Conservation (phyloP, 2,888 invertebrate genomes). For the Formica aserva region DNA sequence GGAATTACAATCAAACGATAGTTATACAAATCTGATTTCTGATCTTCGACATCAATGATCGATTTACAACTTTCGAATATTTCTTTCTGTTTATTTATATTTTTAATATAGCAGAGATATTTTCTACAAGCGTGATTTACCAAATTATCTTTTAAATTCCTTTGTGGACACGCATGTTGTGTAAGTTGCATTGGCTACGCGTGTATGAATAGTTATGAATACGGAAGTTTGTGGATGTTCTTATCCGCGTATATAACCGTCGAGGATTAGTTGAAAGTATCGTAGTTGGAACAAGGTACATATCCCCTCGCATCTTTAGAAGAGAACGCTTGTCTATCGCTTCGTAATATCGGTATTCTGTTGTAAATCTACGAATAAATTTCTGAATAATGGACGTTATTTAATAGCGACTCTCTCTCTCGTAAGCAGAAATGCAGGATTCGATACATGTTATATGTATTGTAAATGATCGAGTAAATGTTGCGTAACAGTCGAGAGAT, state of each 20-base stretch:
- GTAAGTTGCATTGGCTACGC: slow-evolving; percentile 2
- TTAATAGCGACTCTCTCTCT: slow-evolving; percentile 20
- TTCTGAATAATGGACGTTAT: slow-evolving; percentile 52
- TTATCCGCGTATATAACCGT: slow-evolving; percentile 22
- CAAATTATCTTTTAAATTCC: slow-evolving; percentile 22
- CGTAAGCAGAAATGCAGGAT: slow-evolving; percentile 19
- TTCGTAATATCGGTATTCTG: slow-evolving; percentile 45
- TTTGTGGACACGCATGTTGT: background rate
- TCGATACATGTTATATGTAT: slow-evolving; percentile 36
- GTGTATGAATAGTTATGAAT: slow-evolving; percentile 40
- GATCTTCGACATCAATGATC: background rate
- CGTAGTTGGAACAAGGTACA: slow-evolving; percentile 41
- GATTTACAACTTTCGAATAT: background rate
- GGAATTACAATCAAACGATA: background rate
- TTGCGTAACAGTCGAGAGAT: slow-evolving; percentile 29
- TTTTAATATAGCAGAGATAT: background rate
- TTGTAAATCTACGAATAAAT: slow-evolving; percentile 46
- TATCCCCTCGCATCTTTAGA: slow-evolving; percentile 25
- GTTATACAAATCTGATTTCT: background rate
- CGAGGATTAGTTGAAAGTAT: slow-evolving; percentile 36
- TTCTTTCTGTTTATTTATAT: background rate
- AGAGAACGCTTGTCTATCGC: slow-evolving; percentile 43
- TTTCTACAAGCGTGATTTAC: background rate
- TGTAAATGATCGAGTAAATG: slow-evolving; percentile 38
- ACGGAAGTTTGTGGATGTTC: slow-evolving; percentile 45